phyloP scores from a whole-genome alignment of 2,113 vertebrate genomes.

The Sporophila hypoxantha region DNA sequence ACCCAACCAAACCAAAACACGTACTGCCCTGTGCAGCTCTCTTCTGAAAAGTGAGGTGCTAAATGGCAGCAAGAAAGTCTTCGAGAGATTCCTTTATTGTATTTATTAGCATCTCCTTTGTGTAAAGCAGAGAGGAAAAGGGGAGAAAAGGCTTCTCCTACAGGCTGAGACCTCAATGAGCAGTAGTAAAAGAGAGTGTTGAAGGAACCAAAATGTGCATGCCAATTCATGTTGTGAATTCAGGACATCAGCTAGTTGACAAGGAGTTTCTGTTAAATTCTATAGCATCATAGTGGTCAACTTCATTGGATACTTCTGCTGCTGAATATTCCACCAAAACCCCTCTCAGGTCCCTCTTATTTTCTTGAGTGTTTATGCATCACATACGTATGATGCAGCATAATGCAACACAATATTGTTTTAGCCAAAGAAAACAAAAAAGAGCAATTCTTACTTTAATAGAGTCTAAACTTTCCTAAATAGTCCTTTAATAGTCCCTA shows the following conservation, averaged over 20 bases:
- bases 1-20: neutral
- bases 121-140: neutral
- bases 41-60: neutral
- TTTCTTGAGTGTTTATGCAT: neutral
- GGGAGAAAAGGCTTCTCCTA: neutral
- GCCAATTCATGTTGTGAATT: neutral
- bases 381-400: neutral
- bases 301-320: neutral
- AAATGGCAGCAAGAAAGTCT: neutral
- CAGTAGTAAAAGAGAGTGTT: neutral
- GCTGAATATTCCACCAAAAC: neutral
- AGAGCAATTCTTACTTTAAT: neutral
- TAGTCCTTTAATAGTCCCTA: neutral
- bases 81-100: neutral
- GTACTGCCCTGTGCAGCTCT: neutral
- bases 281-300: neutral
- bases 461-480: neutral
- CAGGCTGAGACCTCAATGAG: neutral
- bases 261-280: neutral
- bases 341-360: neutral
- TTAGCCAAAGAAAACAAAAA: neutral
- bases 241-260: neutral
- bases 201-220: neutral
- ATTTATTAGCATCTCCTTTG: neutral
- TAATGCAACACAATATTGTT: neutral